phyloP scores from a whole-genome alignment of 2,113 vertebrate species.

The Oreocharis arfaki region DNA sequence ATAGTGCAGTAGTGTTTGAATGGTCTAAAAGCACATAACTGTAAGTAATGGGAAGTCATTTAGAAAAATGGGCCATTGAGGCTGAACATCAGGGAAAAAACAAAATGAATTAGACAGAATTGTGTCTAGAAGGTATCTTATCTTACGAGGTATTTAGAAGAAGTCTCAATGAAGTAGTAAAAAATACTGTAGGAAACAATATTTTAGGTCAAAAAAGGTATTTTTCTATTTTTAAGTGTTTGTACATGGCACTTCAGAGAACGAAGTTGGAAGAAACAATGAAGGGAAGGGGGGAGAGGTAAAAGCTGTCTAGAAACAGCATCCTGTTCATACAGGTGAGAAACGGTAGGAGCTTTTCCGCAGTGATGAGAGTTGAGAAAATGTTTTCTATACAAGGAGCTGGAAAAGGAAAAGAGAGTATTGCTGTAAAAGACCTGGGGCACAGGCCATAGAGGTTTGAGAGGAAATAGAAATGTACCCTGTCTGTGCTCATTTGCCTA shows the following conservation, averaged over 20 bases:
- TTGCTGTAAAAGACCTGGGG: neutral
- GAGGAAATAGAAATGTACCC: fast-evolving
- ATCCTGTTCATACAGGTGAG: neutral
- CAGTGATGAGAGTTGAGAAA: neutral
- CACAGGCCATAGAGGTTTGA: neutral
- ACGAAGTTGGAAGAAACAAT: neutral
- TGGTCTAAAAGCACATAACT: neutral
- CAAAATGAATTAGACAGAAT: neutral
- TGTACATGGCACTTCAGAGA: neutral
- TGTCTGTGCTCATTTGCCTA: neutral
- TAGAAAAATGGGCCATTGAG: neutral
- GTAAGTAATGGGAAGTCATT: neutral
- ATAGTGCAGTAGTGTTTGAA: neutral
- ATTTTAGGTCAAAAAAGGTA: neutral
- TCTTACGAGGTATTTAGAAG: neutral
- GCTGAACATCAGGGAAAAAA: neutral
- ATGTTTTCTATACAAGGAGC: neutral
- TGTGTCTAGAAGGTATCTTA: neutral
- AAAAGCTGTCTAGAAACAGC: neutral
- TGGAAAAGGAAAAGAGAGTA: neutral
- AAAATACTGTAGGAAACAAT: neutral
- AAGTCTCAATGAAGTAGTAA: neutral
- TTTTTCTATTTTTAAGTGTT: neutral
- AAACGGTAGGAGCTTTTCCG: neutral
- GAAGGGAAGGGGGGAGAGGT: fast-evolving